A percentile compares a stretch with the other conserved stretches of the same genome.
phyloP scores from a whole-genome alignment of 1,140 invertebrate species.

The Ceratina calcarata region DNA sequence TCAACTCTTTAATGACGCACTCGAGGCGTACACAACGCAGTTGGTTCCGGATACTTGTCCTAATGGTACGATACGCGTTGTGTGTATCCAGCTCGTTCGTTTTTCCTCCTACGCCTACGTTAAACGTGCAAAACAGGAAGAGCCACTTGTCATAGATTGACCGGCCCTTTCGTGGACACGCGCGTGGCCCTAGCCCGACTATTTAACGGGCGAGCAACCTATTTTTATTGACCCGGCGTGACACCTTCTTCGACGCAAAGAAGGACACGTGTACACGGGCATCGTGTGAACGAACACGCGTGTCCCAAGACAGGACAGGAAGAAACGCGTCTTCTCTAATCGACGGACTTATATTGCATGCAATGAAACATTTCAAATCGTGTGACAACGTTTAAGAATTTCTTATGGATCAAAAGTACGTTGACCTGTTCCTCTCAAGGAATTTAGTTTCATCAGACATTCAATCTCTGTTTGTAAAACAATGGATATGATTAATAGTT shows the following conservation, averaged over 20 bases:
- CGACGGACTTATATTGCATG: constrained; percentile 32
- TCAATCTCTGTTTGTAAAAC: too few species aligned
- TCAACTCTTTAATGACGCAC: constrained; percentile 1
- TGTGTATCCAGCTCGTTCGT: constrained; percentile 8
- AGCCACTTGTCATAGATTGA: constrained; percentile 74
- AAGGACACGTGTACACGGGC: constrained; percentile 41
- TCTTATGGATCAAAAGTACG: too few species aligned
- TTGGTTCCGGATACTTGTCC: constrained; percentile 17
- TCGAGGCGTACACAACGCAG: background rate
- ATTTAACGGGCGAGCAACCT: constrained; percentile 33
- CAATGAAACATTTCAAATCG: constrained; percentile 4
- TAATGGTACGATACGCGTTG: background rate
- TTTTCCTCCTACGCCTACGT: constrained; percentile 29
- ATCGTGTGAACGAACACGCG: constrained; percentile 42
- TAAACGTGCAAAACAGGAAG: constrained; percentile 71
- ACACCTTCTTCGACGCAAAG: constrained; percentile 29
- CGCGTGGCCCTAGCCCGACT: constrained; percentile 41
- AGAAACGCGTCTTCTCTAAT: constrained; percentile 35
- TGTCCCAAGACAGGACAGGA: constrained; percentile 11
- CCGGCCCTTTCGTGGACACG: constrained; percentile 60
- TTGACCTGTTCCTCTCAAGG: too few species aligned
- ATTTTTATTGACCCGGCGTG: constrained; percentile 36
- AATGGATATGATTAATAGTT: too few species aligned
- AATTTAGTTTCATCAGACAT: too few species aligned
- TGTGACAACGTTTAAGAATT: too few species aligned